Percentiles rank a stretch among this genome's conserved stretches.
Evolutionary conservation across 2,888 invertebrate genomes (phyloP).

Genomic region (Chrysopilus asiliformis): DNA sequence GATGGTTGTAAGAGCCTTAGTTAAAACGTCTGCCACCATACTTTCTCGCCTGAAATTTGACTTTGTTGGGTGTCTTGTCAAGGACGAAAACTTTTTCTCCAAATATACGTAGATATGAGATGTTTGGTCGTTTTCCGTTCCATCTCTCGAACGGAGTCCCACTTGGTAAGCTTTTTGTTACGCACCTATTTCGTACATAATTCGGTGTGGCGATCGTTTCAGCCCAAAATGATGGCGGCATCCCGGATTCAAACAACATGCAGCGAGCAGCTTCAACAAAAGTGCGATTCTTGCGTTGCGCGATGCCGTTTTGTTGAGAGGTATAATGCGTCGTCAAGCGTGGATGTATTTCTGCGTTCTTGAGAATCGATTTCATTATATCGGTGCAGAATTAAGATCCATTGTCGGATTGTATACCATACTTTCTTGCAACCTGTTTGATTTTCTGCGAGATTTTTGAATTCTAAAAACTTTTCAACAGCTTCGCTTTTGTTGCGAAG

Average conservation of each 20-base stretch:
- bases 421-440: conserved; percentile 10
- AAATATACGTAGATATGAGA: conserved; percentile 12
- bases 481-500: conserved; percentile 3
- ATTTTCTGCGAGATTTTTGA: conserved; percentile 7
- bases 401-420: conserved; percentile 4
- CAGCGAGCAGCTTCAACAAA: conserved; percentile 17
- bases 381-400: background rate
- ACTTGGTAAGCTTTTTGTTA: conserved; percentile 10
- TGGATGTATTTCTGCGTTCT: conserved; percentile 12
- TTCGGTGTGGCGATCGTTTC: conserved; percentile 21
- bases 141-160: conserved; percentile 11
- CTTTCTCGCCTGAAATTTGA: conserved; percentile 12
- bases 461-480: background rate
- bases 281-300: conserved; percentile 16
- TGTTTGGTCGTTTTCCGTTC: conserved; percentile 10
- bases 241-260: conserved; percentile 19
- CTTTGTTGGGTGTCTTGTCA: conserved; percentile 9
- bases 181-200: conserved; percentile 19
- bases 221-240: conserved; percentile 19
- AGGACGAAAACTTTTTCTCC: conserved; percentile 8
- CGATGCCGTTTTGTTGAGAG: conserved; percentile 17
- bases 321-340: conserved; percentile 14
- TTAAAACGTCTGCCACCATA: too few species aligned
- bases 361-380: background rate
- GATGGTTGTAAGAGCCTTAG: too few species aligned